A percentile compares a stretch with the other conserved stretches of the same genome.
Evolutionary conservation across 1,140 invertebrate genomes (phyloP).

Genomic region (Drosophila yakuba): DNA sequence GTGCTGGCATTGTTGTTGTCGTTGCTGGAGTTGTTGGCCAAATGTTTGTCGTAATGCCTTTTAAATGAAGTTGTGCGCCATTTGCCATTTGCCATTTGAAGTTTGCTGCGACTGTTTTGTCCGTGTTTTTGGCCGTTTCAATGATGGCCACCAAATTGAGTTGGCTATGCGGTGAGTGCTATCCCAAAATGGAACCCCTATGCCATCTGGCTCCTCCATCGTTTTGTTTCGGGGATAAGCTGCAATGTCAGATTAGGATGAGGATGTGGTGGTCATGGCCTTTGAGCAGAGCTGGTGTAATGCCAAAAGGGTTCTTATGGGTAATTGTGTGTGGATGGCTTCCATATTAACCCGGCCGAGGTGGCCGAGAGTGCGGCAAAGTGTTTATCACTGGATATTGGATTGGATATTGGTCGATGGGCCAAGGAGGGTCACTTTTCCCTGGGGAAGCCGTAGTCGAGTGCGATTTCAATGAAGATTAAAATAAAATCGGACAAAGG

Average conservation of each 20-base stretch:
- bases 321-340: slow-evolving; percentile 68
- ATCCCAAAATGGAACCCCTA: background rate
- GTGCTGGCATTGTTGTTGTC: slow-evolving; percentile 20
- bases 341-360: slow-evolving; percentile 28
- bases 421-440: slow-evolving; percentile 16
- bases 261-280: slow-evolving; percentile 37
- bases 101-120: slow-evolving; percentile 57
- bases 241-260: slow-evolving; percentile 70
- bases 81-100: slow-evolving; percentile 81
- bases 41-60: slow-evolving; percentile 77
- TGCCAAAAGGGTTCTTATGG: slow-evolving; percentile 76
- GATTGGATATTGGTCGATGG: slow-evolving; percentile 1
- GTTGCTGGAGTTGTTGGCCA: slow-evolving; percentile 45
- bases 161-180: slow-evolving; percentile 46
- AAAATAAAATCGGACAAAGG: slow-evolving; percentile 23
- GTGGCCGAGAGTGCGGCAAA: slow-evolving; percentile 33
- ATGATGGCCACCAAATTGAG: slow-evolving; percentile 69
- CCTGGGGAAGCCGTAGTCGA: slow-evolving; percentile 23
- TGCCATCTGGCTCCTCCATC: slow-evolving; percentile 2
- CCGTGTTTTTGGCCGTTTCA: slow-evolving; percentile 71
- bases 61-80: slow-evolving; percentile 82
- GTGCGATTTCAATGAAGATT: slow-evolving; percentile 44
- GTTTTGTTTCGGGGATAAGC: slow-evolving; percentile 58
- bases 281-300: slow-evolving; percentile 46
- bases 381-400: slow-evolving; percentile 43